These are phyloP conservation scores for Agrilus biguttatus DNA, from an alignment of 2,888 invertebrate genomes.

Conservation along the genomic window DNA sequence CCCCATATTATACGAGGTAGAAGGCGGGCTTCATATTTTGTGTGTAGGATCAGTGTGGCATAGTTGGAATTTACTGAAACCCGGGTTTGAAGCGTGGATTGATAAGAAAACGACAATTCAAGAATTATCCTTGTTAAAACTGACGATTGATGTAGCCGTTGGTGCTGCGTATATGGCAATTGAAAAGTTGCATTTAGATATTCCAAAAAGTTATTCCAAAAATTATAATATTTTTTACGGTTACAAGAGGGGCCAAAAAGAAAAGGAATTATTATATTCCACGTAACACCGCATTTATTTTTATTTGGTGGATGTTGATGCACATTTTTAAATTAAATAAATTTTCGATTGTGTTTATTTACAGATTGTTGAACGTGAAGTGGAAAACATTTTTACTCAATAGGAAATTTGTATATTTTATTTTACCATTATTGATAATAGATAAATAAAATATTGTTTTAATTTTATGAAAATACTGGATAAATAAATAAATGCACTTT, in stretches of 20 bases:
- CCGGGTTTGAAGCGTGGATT: conserved; percentile 50
- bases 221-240: conserved; percentile 54
- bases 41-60: conserved; percentile 94
- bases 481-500: no score
- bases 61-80: conserved; percentile 70
- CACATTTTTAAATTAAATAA: no score
- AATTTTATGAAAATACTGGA: no score
- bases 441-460: no score
- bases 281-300: no score
- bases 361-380: no score
- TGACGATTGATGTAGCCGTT: conserved; percentile 64
- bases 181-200: conserved; percentile 44
- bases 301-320: no score
- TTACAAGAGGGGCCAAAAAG: conserved; percentile 25
- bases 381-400: no score
- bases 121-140: conserved; percentile 47
- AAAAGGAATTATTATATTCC: no score
- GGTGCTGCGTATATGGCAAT: conserved; percentile 82
- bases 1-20: conserved; percentile 34
- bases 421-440: no score
- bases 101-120: conserved; percentile 31
- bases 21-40: conserved; percentile 49
- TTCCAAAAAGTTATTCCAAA: conserved; percentile 56
- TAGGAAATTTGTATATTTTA: no score
- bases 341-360: no score